Conservation (phyloP, 2,888 invertebrate species). For the Pecten maximus region DNA sequence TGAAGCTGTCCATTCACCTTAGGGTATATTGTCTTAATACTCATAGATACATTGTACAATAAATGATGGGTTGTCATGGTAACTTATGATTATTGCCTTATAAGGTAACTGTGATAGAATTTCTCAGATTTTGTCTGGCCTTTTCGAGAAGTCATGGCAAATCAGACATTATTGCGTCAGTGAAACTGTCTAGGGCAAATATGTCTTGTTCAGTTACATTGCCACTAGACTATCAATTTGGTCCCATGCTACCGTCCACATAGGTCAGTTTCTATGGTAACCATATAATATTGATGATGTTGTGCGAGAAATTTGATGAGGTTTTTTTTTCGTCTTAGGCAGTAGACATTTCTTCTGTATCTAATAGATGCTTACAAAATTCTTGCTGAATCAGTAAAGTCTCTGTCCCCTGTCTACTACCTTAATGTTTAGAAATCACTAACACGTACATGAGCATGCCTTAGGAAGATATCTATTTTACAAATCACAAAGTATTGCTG, state of each 20-base stretch:
- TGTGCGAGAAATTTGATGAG: background rate
- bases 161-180: background rate
- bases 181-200: background rate
- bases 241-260: background rate
- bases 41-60: background rate
- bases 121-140: background rate
- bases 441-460: too few relatives aligned
- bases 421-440: too few relatives aligned
- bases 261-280: slow-evolving; percentile 20
- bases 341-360: background rate
- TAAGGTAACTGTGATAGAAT: slow-evolving; percentile 8
- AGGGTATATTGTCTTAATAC: background rate
- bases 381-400: background rate
- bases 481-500: too few relatives aligned
- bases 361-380: background rate
- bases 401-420: too few relatives aligned
- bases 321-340: background rate
- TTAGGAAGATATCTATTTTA: too few relatives aligned
- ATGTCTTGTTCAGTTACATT: slow-evolving; percentile 1
- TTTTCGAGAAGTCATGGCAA: background rate
- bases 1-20: background rate
- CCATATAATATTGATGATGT: slow-evolving; percentile 7
- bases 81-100: background rate
- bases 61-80: background rate
- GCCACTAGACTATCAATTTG: slow-evolving; percentile 18